These are phyloP conservation scores for Callaeas wilsoni DNA, from an alignment of 2,113 vertebrate genomes.

Conservation along the genomic window DNA sequence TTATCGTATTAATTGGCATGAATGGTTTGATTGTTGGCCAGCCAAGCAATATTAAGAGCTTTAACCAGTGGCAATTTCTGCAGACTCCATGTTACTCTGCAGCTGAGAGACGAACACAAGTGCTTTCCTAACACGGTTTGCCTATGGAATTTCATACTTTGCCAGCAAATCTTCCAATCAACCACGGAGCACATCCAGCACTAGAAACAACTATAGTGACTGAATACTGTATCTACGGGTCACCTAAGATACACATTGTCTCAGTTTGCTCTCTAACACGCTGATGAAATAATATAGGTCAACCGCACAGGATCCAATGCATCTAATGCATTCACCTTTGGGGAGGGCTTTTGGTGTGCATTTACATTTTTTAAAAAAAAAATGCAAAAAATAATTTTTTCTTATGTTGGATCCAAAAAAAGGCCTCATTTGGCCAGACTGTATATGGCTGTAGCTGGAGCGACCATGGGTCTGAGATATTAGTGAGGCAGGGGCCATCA, in stretches of 20 bases:
- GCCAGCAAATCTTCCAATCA: neutral
- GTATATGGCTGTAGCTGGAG: neutral
- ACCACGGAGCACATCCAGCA: neutral
- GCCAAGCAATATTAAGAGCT: neutral
- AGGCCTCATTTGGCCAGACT: neutral
- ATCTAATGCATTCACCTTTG: neutral
- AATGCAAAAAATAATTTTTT: neutral
- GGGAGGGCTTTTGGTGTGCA: neutral
- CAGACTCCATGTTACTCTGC: neutral
- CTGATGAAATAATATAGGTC: neutral
- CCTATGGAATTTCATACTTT: neutral
- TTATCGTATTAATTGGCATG: neutral
- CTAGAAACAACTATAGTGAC: neutral
- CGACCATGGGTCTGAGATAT: neutral
- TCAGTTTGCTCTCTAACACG: neutral
- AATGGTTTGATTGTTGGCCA: neutral
- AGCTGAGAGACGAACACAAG: neutral
- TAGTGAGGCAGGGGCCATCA: neutral
- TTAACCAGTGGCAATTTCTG: neutral
- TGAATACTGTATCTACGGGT: neutral
- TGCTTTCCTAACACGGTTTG: neutral
- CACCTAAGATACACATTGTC: neutral
- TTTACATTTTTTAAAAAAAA: no score
- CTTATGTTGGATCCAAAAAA: neutral
- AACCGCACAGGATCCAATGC: neutral